Evolutionary conservation across 2,113 vertebrate species (phyloP), one percentile per base, ranked within the genome.

Genomic region (Galeopterus variegatus): DNA sequence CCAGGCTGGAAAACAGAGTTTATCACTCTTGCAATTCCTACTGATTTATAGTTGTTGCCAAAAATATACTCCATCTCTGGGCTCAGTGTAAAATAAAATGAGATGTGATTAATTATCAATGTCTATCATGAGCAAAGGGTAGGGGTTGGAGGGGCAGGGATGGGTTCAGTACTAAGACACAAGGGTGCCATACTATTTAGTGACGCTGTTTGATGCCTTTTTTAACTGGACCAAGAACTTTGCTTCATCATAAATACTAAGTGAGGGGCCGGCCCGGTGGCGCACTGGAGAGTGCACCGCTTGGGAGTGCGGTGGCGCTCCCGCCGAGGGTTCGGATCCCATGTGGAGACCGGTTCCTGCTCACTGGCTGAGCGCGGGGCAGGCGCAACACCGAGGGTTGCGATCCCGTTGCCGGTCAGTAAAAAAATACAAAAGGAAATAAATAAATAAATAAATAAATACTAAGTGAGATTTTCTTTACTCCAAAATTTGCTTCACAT

Each of bases 371-470:
- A n/a, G n/a, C n/a, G n/a, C n/a, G n/a, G n/a, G n/a, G n/a, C n/a
- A n/a, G n/a, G n/a, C n/a, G n/a, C n/a, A n/a, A n/a, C n/a, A n/a
- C n/a, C n/a, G n/a, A n/a, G n/a, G n/a, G n/a, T n/a, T n/a, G n/a
- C n/a, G n/a, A n/a, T n/a, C n/a, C n/a, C n/a, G n/a, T n/a, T n/a
- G n/a, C n/a, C n/a, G n/a, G n/a, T n/a, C n/a, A n/a, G n/a, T n/a
- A n/a, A n/a, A n/a, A n/a, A n/a, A n/a, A n/a, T n/a, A n/a, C n/a
- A n/a, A n/a, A n/a, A n/a, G n/a, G n/a, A n/a, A n/a, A 28, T 60
- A 58, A 82, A 96, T 41, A 67, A 12, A n/a, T 90, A 80, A 84
- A 89, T 73, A 86, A 24, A 81, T 14, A 93, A 26, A 15, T 54
- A 70, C 12, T 83, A 31, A 65, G 52, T 87, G 50, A 17, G 14